phyloP scores from a whole-genome alignment of 2,113 vertebrate species.

The Anseranas semipalmata region DNA sequence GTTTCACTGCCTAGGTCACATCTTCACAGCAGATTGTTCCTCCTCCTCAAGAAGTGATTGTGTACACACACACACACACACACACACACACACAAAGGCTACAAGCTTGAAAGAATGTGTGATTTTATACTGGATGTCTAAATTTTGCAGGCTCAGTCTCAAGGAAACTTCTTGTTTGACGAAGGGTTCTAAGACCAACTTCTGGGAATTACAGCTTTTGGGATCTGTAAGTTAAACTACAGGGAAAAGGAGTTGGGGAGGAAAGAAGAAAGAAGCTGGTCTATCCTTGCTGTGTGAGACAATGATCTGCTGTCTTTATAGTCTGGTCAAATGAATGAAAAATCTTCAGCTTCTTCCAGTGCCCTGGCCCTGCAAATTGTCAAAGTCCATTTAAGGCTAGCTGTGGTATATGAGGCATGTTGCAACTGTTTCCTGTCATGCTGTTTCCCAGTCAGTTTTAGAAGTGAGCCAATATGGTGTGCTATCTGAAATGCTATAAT shows the following conservation, averaged over 20 bases:
- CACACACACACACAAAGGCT: background rate
- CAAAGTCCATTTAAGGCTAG: background rate
- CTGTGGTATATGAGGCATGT: constrained; percentile 11
- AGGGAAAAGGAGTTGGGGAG: background rate
- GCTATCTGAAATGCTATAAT: constrained; percentile 62
- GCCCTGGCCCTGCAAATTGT: background rate
- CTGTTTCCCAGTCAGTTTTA: constrained; percentile 49
- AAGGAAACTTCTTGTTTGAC: background rate
- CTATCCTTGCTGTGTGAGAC: background rate
- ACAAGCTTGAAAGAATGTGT: background rate
- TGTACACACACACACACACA: background rate
- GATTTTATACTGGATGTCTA: background rate
- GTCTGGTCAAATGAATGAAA: background rate
- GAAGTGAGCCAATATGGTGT: constrained; percentile 58
- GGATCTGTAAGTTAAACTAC: background rate
- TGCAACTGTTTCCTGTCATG: constrained; percentile 48
- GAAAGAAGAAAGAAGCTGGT: background rate
- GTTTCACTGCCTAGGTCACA: background rate
- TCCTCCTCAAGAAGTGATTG: background rate
- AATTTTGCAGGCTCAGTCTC: background rate
- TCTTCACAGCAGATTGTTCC: background rate
- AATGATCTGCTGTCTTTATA: background rate
- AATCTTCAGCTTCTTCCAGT: background rate
- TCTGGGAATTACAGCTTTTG: background rate
- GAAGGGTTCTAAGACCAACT: background rate